phyloP scores from a whole-genome alignment of 2,888 invertebrate species.

The Aplocera efformata region DNA sequence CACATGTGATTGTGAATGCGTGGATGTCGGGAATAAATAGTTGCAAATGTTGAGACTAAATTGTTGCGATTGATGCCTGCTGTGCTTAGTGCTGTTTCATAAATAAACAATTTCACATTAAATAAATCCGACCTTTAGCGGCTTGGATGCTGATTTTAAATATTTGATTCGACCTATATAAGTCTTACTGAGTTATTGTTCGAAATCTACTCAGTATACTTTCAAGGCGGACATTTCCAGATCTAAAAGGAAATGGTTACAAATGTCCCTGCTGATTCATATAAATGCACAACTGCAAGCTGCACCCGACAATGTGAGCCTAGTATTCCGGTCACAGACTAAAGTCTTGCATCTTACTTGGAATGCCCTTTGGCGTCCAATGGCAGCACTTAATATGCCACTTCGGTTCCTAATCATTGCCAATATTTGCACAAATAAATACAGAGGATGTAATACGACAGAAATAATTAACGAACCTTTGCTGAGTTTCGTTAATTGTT shows the following conservation, averaged over 20 bases:
- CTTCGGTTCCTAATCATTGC: conserved; percentile 31
- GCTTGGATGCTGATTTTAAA: too few relatives aligned
- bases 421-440: conserved; percentile 17
- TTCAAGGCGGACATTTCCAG: not conserved
- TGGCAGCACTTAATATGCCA: conserved; percentile 41
- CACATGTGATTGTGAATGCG: conserved; percentile 1
- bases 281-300: conserved; percentile 35
- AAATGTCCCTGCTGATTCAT: conserved; percentile 28
- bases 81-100: too few relatives aligned
- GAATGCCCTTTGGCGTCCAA: conserved; percentile 44
- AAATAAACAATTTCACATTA: too few relatives aligned
- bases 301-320: conserved; percentile 31
- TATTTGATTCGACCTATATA: too few relatives aligned
- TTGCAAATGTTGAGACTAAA: not conserved
- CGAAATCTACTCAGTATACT: too few relatives aligned
- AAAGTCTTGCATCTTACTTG: conserved; percentile 33
- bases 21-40: not conserved
- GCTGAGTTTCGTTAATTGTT: too few relatives aligned
- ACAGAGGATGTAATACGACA: not conserved
- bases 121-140: too few relatives aligned
- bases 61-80: too few relatives aligned
- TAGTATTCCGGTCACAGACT: conserved; percentile 54
- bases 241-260: conserved; percentile 20
- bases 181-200: too few relatives aligned
- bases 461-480: too few relatives aligned